Percentiles rank a stretch among this genome's conserved stretches.
These are phyloP conservation scores for Pluvianellus socialis DNA, from an alignment of 2,113 vertebrate species.

Conservation along the genomic window DNA sequence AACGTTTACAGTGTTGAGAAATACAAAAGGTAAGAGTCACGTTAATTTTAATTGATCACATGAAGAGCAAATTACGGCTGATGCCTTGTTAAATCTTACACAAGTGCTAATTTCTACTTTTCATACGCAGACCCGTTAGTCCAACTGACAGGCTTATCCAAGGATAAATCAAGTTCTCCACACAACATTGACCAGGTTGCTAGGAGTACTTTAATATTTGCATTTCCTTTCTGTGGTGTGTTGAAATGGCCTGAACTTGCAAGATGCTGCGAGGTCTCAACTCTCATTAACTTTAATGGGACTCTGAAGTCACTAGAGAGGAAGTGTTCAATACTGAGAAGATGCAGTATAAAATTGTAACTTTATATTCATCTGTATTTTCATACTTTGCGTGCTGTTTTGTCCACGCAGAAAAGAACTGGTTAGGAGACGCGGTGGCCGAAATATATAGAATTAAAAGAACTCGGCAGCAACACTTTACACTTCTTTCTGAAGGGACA, in stretches of 20 bases:
- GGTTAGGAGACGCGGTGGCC: background rate
- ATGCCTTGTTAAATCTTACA: background rate
- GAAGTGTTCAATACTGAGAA: constrained; percentile 61
- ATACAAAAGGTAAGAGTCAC: background rate
- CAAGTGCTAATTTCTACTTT: background rate
- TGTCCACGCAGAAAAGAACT: background rate
- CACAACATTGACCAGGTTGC: background rate
- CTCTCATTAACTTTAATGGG: constrained; percentile 67
- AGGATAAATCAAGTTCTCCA: background rate
- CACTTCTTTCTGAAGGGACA: background rate
- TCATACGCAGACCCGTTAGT: background rate
- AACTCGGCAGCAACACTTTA: background rate
- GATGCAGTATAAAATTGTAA: constrained; percentile 34
- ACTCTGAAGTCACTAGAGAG: constrained; percentile 53
- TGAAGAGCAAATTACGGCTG: background rate
- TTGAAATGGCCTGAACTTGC: constrained; percentile 54
- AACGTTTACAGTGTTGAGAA: background rate
- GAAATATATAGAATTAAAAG: background rate
- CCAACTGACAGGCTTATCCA: background rate
- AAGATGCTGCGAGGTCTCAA: constrained; percentile 58
- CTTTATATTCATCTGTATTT: constrained; percentile 11
- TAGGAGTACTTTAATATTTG: constrained; percentile 29
- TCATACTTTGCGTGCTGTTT: background rate
- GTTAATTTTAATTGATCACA: background rate
- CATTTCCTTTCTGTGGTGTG: constrained; percentile 21